Conservation (phyloP, 2,113 vertebrate species). For the Stercorarius parasiticus region DNA sequence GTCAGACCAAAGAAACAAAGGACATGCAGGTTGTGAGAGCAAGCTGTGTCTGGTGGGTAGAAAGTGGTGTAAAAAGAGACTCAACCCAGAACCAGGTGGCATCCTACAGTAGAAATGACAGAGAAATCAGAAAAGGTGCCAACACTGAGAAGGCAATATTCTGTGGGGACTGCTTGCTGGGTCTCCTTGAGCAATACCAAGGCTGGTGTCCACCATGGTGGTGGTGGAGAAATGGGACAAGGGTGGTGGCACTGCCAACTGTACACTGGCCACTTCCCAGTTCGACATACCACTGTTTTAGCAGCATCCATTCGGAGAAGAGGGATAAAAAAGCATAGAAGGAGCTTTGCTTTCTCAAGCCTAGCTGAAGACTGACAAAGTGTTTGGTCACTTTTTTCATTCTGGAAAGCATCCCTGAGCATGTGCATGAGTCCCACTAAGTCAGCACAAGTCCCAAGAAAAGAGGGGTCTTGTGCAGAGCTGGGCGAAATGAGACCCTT, state of each 20-base stretch:
- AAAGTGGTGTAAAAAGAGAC: not conserved
- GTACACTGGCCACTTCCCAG: fast-evolving
- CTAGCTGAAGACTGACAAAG: not conserved
- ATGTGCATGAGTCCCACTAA: not conserved
- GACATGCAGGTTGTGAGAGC: not conserved
- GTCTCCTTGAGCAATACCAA: not conserved
- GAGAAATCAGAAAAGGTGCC: not conserved
- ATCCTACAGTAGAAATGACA: not conserved
- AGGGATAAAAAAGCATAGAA: not conserved
- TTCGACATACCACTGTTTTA: not conserved
- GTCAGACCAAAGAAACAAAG: not conserved
- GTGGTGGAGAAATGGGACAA: not conserved
- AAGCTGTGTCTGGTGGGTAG: not conserved
- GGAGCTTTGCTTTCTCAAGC: not conserved
- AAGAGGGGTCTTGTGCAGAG: not conserved
- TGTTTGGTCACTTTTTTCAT: not conserved
- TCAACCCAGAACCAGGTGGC: not conserved
- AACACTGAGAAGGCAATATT: not conserved
- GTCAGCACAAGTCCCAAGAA: not conserved
- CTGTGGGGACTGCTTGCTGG: fast-evolving
- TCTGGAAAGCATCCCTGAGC: not conserved
- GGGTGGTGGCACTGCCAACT: not conserved
- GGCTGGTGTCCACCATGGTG: not conserved
- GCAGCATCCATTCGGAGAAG: not conserved
- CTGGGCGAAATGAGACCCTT: not conserved